phyloP scores from a whole-genome alignment of 2,888 invertebrate species.

The Sarcophaga rosellei region DNA sequence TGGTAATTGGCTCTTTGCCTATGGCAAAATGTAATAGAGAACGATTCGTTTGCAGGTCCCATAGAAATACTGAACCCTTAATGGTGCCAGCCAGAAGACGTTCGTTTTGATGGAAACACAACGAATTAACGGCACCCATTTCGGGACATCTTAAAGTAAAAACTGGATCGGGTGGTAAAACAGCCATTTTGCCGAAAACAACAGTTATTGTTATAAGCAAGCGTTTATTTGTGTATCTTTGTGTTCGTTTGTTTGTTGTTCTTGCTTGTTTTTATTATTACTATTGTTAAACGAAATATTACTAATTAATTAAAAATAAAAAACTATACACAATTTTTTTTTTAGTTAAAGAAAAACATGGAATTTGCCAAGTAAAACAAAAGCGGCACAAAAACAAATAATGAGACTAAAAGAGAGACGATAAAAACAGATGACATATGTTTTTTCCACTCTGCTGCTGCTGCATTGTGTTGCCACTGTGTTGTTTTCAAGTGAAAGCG shows the following conservation, averaged over 20 bases:
- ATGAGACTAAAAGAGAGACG: constrained; percentile 40
- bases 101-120: constrained; percentile 87
- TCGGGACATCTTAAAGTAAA: constrained; percentile 87
- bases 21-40: constrained; percentile 85
- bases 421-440: constrained; percentile 42
- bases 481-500: neutral
- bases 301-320: constrained; percentile 63
- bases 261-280: constrained; percentile 68
- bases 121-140: constrained; percentile 87
- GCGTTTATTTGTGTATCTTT: constrained; percentile 57
- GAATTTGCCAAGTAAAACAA: constrained; percentile 61
- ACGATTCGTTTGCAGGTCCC: constrained; percentile 91
- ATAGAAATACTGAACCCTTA: constrained; percentile 88
- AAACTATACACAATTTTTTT: constrained; percentile 70
- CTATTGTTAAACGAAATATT: constrained; percentile 65
- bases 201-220: constrained; percentile 40
- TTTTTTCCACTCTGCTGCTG: neutral
- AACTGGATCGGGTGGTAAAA: constrained; percentile 88
- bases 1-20: constrained; percentile 83
- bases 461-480: neutral
- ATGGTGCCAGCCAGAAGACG: constrained; percentile 88
- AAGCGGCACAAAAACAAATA: constrained; percentile 64
- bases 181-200: constrained; percentile 83
- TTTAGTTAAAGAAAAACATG: constrained; percentile 76
- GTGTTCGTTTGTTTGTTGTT: constrained; percentile 18